Conservation (phyloP, 2,797 vertebrate genomes). For the Leptoclinus maculatus region DNA sequence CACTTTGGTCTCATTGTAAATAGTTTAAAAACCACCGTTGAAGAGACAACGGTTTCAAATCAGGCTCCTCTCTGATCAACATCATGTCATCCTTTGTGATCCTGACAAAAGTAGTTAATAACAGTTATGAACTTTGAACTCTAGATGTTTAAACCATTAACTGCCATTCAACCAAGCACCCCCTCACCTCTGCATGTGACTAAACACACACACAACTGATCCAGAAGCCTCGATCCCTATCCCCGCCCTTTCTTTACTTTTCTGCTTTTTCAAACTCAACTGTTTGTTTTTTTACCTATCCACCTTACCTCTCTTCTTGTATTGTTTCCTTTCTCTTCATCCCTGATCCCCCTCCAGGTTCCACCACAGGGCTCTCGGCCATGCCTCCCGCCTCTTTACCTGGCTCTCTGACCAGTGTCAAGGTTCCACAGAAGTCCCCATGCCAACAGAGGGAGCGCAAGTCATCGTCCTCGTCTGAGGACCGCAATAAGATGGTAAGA, state of each 20-base stretch:
- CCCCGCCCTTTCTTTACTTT: constrained; percentile 17
- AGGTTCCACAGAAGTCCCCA: constrained; percentile 96
- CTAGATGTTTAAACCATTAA: constrained; percentile 7
- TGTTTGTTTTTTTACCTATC: not conserved
- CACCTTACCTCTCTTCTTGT: constrained; percentile 20
- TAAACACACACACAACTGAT: constrained; percentile 22
- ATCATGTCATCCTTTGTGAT: not conserved
- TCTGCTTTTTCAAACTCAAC: constrained; percentile 12
- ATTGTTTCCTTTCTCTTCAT: not conserved
- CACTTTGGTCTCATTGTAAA: not conserved
- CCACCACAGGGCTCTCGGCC: constrained; percentile 94
- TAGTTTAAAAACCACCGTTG: not conserved
- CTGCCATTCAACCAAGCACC: constrained; percentile 39
- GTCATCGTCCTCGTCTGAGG: constrained; percentile 97
- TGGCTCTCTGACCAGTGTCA: constrained; percentile 94
- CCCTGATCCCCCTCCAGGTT: constrained; percentile 79
- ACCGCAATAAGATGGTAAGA: constrained; percentile 97
- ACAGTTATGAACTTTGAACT: not conserved
- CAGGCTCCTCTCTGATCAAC: not conserved
- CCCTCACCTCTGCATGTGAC: constrained; percentile 67
- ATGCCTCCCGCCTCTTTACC: constrained; percentile 97
- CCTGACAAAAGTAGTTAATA: not conserved
- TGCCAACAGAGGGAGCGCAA: constrained; percentile 96
- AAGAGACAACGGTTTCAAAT: not conserved
- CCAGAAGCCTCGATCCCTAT: constrained; percentile 31